Percentiles rank a stretch among this genome's conserved stretches.
Evolutionary conservation across 1,140 invertebrate species (phyloP).

Genomic region (Tenebrio molitor): DNA sequence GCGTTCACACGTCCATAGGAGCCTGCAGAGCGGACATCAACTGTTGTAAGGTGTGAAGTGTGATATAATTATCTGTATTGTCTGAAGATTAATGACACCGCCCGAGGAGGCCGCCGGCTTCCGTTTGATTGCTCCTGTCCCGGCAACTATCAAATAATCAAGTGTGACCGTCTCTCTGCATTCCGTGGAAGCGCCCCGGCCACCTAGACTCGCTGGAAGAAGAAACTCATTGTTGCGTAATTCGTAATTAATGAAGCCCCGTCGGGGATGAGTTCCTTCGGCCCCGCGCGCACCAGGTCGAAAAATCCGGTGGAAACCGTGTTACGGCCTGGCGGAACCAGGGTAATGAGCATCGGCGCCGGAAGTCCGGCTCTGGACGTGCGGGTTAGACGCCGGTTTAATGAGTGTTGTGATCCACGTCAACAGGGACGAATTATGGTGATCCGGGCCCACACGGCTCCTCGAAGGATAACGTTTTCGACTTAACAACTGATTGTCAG

Average conservation of each 20-base stretch:
- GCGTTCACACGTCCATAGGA: constrained; percentile 15
- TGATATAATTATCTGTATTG: constrained; percentile 57
- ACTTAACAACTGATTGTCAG: constrained; percentile 45
- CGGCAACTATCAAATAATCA: constrained; percentile 55
- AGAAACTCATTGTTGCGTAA: constrained; percentile 38
- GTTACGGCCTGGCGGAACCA: neutral
- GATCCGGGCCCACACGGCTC: constrained; percentile 11
- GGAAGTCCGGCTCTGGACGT: no score
- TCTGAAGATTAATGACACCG: constrained; percentile 56
- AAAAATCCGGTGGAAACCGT: neutral
- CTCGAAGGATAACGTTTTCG: constrained; percentile 33
- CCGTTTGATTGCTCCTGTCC: constrained; percentile 54
- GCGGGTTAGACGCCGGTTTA: neutral
- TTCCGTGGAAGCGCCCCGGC: constrained; percentile 41
- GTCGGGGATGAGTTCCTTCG: constrained; percentile 3
- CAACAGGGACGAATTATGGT: constrained; percentile 23
- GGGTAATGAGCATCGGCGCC: neutral
- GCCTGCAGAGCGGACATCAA: constrained; percentile 29
- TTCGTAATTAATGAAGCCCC: constrained; percentile 18
- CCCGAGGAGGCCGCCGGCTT: constrained; percentile 55
- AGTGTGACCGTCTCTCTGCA: constrained; percentile 52
- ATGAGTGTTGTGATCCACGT: constrained; percentile 14
- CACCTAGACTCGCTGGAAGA: constrained; percentile 4
- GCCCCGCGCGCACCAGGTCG: no score
- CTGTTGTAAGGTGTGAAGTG: constrained; percentile 44